Base-by-base conservation (phyloP, 1,140 invertebrate genomes). In the Latrodectus geometricus region DNA sequence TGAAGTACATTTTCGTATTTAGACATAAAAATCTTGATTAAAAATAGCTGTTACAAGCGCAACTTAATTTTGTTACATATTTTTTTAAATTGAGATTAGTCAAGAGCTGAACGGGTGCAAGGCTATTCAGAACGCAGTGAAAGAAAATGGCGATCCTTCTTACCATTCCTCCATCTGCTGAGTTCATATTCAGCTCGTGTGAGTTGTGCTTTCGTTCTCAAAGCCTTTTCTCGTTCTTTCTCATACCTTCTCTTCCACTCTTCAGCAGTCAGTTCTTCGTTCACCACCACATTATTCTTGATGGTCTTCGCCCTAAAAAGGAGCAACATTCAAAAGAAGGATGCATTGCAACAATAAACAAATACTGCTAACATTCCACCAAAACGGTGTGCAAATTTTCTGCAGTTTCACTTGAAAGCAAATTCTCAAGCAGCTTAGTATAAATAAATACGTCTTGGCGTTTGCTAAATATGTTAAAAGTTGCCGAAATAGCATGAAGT, bases 231-330 rank as follows among this genome's bases (percentile, higher is more conserved):
- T 91, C 97, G 97, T 91, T 99, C 98, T 90, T 96, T 96, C 91
- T 99, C 98, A 90, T 98, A 99, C 74, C 98, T 94, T 88, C 98
- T 93, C 91, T 99, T 99, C 99, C 99, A 99, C 93, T 99, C 99
- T 91, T 99, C 99, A 7, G 99, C 98, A 20, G 98, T 99, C 72
- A 99, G 93, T 92, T 99, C 98, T 91, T 99, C 98, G 92, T 99
- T 99, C 65, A 99, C 98, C 90, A 95, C 96, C 8, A 99, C 98
- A 89, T 98, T 97, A 92, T 99, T 99, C 95, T 99, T 99, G 90
- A 99, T 99, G 75, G 98, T 99, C 93, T 99, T 99, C 4, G 99
- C 99, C 91, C 97, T 86, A 49, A 78, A 75, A 87, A 70, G 35
- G 0, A 35, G 17, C 54, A 61, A 4, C 0, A 14, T 61, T 61